Evolutionary conservation across 2,797 vertebrate genomes (phyloP), one percentile per base, ranked within the genome.

Genomic region (Falco columbarius): DNA sequence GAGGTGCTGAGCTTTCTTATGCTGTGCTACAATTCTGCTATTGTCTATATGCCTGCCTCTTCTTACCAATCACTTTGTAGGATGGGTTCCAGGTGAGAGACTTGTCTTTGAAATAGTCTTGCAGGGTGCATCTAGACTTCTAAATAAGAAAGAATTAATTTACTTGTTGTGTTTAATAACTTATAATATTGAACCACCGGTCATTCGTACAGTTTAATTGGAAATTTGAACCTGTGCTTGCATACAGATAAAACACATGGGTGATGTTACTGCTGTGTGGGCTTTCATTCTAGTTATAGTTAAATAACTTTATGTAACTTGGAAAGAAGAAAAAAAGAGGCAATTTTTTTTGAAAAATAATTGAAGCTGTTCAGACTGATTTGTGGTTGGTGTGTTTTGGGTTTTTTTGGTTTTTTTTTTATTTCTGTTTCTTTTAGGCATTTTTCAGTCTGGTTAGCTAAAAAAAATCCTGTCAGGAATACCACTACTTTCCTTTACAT

Each of bases 1-100:
- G 99, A 99, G 97, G 99, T 99, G 94, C 97, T 99, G 96, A 99
- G 99, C 97, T 99, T 99, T 98, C 99, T 99, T 84, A 99, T 99
- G 99, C 97, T 99, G 87, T 99, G 99, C 96, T 99, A 99, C 98
- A 99, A 99, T 98, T 99, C 99, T 65, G 98, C 99, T 75, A 99
- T 99, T 97, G 99, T 99, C 94, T 99, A 99, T 97, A 99, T 99
- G 99, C 99, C 99, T 36, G 97, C 98, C 27, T 99, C 99, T 63
- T 99, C 99, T 96, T 99, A 99, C 96, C 99, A 99, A 65, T 99
- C 99, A 3, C 98, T 99, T 93, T 99, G 99, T 98, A 98, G 98
- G 12, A 99, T 99, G 99, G 99, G 99, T 92, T 99, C 99, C 94
- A 98, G 99, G 99, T 99, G 83, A 99, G 98, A 84, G 68, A 21